Conservation (phyloP, 2,113 vertebrate genomes). For the Dasypus novemcinctus region DNA sequence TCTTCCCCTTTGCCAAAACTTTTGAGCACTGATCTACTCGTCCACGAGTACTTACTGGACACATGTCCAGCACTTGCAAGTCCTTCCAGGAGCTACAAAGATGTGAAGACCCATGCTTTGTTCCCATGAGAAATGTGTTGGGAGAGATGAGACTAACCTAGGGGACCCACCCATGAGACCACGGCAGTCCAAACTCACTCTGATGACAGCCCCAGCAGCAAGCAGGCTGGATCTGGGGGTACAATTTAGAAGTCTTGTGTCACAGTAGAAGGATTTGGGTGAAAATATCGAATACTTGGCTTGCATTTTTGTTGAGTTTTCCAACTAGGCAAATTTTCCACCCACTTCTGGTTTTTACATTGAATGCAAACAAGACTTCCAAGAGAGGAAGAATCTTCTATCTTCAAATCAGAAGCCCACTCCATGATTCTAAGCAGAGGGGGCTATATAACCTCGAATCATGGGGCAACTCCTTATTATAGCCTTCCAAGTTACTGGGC, state of each 20-base stretch:
- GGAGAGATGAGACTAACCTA: background rate
- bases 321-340: slow-evolving; percentile 61
- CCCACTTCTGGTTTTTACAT: slow-evolving; percentile 35
- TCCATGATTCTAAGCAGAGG: background rate
- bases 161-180: background rate
- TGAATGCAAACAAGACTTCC: background rate
- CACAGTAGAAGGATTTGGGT: slow-evolving; percentile 65
- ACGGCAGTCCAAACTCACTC: background rate
- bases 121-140: background rate
- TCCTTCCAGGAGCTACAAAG: background rate
- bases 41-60: background rate
- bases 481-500: background rate
- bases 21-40: background rate
- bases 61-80: background rate
- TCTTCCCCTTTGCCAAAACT: background rate
- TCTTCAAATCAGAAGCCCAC: background rate
- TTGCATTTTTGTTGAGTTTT: slow-evolving; percentile 47
- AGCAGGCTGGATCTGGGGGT: background rate
- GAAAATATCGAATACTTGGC: slow-evolving; percentile 63
- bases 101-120: background rate
- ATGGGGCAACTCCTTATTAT: background rate
- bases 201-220: background rate
- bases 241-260: slow-evolving; percentile 37
- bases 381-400: background rate
- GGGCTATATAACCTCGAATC: background rate